Evolutionary conservation across 2,113 vertebrate species (phyloP), one percentile per base, ranked within the genome.

Genomic region (Crypturellus undulatus): DNA sequence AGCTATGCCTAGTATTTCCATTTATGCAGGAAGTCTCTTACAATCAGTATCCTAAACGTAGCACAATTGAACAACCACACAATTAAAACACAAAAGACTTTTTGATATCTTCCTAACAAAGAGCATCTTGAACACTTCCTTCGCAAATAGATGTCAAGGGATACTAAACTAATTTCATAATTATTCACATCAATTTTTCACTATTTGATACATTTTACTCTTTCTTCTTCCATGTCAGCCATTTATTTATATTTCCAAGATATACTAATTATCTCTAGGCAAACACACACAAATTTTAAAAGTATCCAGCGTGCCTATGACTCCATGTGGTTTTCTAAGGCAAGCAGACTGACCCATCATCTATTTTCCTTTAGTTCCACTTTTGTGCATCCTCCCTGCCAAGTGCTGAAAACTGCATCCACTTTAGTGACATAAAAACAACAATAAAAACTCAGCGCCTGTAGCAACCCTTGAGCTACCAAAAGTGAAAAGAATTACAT

Each of bases 391-490:
- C 79, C 92, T 77, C 76, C 80, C 78, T 77, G 67, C 28, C 63
- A 84, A 95, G 90, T 52, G 71, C 83, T 92, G 47, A 78, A 81
- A 94, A 69, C 58, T 28, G 20, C 60, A 51, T 72, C 94, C 73
- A 36, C 69, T 88, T 96, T 90, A 91, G 82, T 59, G 36, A 62
- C 78, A 87, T 80, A 89, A 95, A 84, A 92, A 89, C 93, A 96
- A 96, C 85, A 94, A 95, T 84, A 94, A 92, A 93, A 95, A 89
- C 89, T 79, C 79, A n/a, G 59, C 65, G 89, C 96, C 89, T 91
- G 65, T 70, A 93, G 89, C 92, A 88, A 79, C 90, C 94, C 80
- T 96, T 65, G 92, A 95, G 82, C 67, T 92, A 79, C 52, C 85
- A 62, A 86, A 81, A 52, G 94, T 58, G 69, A 93, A 95, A 93